Percentiles rank a stretch among this genome's conserved stretches.
Conservation (phyloP, 2,888 invertebrate genomes). For the Torymus auratus region DNA sequence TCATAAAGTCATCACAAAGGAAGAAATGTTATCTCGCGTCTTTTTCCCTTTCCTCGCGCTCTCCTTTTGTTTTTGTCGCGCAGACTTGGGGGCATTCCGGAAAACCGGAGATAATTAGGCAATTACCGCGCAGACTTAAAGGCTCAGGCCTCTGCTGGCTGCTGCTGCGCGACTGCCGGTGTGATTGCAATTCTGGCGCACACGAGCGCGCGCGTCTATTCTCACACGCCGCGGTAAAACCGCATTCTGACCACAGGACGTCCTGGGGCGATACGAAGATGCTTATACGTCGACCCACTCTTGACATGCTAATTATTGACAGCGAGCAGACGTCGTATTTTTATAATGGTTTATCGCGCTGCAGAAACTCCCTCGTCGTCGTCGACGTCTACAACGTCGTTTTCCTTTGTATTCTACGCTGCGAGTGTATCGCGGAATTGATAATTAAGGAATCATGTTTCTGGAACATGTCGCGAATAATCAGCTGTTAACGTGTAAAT, state of each 20-base stretch:
- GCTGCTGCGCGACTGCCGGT: slow-evolving; percentile 28
- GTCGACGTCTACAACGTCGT: too few species aligned
- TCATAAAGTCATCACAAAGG: not conserved
- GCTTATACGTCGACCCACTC: slow-evolving; percentile 51
- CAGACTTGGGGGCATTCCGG: slow-evolving; percentile 6
- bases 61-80: slow-evolving; percentile 23
- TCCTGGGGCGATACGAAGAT: slow-evolving; percentile 71
- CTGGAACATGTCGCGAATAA: not conserved
- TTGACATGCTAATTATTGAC: slow-evolving; percentile 53
- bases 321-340: not conserved
- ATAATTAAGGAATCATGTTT: too few species aligned
- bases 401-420: too few species aligned
- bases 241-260: slow-evolving; percentile 71
- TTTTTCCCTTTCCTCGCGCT: slow-evolving; percentile 29
- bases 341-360: slow-evolving; percentile 35
- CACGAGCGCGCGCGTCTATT: slow-evolving; percentile 14
- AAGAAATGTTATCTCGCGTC: slow-evolving; percentile 17
- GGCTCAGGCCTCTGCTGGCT: too few species aligned
- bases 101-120: slow-evolving; percentile 48
- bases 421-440: too few species aligned
- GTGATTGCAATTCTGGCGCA: slow-evolving; percentile 33
- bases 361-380: too few species aligned
- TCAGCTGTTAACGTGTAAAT: slow-evolving; percentile 12
- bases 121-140: slow-evolving; percentile 12
- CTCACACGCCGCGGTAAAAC: slow-evolving; percentile 59